Percentiles rank a stretch among this genome's conserved stretches.
These are phyloP conservation scores for Geotrupes spiniger DNA, from an alignment of 2,888 invertebrate species.

Conservation along the genomic window DNA sequence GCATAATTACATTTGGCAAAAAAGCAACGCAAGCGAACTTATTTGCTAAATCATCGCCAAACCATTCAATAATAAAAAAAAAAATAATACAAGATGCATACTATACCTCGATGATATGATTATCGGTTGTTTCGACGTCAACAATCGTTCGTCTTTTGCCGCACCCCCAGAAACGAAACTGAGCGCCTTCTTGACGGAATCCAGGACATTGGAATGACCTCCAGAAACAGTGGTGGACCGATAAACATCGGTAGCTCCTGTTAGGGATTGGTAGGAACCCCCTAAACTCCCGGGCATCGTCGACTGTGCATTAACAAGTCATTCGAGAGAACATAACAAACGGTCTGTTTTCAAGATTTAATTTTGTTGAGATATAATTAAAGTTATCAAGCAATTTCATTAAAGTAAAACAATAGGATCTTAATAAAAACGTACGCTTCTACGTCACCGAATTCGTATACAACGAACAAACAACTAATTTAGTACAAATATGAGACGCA, in stretches of 20 bases:
- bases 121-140: slow-evolving; percentile 34
- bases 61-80: too few species aligned
- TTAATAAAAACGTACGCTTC: too few species aligned
- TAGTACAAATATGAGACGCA: too few species aligned
- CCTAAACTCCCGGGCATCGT: slow-evolving; percentile 63
- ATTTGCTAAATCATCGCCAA: background rate
- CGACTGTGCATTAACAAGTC: slow-evolving; percentile 22
- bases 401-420: too few species aligned
- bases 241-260: slow-evolving; percentile 57
- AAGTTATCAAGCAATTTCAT: too few species aligned
- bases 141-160: slow-evolving; percentile 32
- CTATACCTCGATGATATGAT: slow-evolving; percentile 41
- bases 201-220: slow-evolving; percentile 46
- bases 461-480: too few species aligned
- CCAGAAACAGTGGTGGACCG: slow-evolving; percentile 58
- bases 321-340: slow-evolving; percentile 22
- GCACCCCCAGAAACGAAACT: slow-evolving; percentile 38
- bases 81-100: slow-evolving; percentile 24
- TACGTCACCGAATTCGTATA: too few species aligned
- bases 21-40: slow-evolving; percentile 1
- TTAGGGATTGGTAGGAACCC: slow-evolving; percentile 62
- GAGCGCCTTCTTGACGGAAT: slow-evolving; percentile 62
- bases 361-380: too few species aligned
- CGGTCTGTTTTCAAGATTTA: slow-evolving; percentile 25
- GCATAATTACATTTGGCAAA: too few species aligned